Conservation (phyloP, 2,888 invertebrate species). For the Pyrocoelia pectoralis region DNA sequence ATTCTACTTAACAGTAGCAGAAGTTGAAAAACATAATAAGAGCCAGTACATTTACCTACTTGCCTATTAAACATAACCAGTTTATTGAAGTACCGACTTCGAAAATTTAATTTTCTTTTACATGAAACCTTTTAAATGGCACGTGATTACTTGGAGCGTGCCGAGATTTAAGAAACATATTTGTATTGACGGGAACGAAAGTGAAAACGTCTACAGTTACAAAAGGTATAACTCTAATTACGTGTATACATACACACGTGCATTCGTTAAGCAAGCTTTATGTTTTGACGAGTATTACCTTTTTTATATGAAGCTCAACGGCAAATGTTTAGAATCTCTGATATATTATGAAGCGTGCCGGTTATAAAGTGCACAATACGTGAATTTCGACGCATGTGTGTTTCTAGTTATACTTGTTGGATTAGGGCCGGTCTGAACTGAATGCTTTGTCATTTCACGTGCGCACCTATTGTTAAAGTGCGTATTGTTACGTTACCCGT, state of each 20-base stretch:
- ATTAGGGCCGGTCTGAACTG: constrained; percentile 59
- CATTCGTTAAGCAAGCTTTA: constrained; percentile 26
- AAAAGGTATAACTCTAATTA: constrained; percentile 35
- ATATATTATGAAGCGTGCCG: constrained; percentile 52
- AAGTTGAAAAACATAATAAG: background rate
- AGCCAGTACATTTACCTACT: background rate
- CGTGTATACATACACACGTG: constrained; percentile 31
- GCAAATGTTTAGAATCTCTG: constrained; percentile 21
- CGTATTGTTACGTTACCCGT: constrained; percentile 26
- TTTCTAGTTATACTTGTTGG: constrained; percentile 60
- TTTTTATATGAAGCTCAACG: background rate
- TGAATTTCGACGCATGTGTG: constrained; percentile 52
- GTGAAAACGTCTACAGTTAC: constrained; percentile 36
- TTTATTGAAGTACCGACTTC: constrained; percentile 1
- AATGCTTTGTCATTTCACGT: constrained; percentile 59
- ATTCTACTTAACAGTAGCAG: too few relatives aligned
- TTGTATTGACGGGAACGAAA: constrained; percentile 37
- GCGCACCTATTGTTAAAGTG: constrained; percentile 50
- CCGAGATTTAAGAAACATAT: constrained; percentile 36
- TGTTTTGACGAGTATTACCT: constrained; percentile 27
- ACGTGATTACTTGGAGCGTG: constrained; percentile 36
- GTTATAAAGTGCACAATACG: constrained; percentile 48
- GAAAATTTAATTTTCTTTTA: constrained; percentile 32
- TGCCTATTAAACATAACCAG: constrained; percentile 10
- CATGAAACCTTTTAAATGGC: constrained; percentile 33